Evolutionary conservation across 2,888 invertebrate genomes (phyloP), one percentile per base, ranked within the genome.

Genomic region (Megamerina dolium): DNA sequence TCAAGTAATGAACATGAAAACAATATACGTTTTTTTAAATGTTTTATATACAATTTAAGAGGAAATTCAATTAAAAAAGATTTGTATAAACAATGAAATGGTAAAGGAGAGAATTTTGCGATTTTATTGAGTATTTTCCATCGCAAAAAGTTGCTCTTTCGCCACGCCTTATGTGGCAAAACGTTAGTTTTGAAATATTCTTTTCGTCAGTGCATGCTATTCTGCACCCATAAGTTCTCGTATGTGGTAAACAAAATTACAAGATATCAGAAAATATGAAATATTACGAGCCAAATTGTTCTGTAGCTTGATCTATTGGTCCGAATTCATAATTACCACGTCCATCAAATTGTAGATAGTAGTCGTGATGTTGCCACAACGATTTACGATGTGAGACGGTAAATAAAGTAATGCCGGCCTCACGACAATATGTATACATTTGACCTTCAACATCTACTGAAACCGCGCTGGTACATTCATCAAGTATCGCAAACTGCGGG

Each of bases 391-490:
- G 99, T 0, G 95, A 95, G 20, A 99, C 97, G 1, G 97, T 99
- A 72, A 99, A 91, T 23, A 99, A 75, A 0, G 96, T 93, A 64
- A 97, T 97, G 43, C 67, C 63, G 50, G 80, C 83, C 74, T 89
- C 82, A 58, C 87, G 77, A 63, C 95, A 94, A 72, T 95, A 92
- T 57, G 86, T 85, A 66, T 99, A 99, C 89, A 99, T 96, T 54
- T 83, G 85, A 20, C 94, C 95, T 68, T 99, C 99, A 0, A 99
- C 97, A 69, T 99, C 99, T 0, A 97, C 92, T 37, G 94, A 95
- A 1, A 99, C 97, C 0, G 97, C 97, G 68, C 93, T 94, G 1
- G 99, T 99, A 67, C 99, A 99, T 71, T 99, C 99, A 64, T 99
- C 99, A 56, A 99, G 75, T 60, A 99, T 97, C 10, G 99, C 99